Base-by-base conservation (phyloP, 1,140 invertebrate species). In the Dreissena rostriformis region DNA sequence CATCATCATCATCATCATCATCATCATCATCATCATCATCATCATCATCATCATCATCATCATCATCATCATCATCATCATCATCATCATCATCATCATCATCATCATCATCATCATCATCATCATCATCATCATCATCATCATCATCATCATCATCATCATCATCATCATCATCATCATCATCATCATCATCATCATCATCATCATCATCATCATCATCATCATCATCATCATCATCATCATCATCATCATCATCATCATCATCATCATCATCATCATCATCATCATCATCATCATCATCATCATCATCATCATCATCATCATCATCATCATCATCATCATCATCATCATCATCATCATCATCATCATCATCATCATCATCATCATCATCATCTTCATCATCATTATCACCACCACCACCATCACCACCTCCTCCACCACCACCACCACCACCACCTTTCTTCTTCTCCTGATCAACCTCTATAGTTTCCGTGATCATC, bases 401-500 rank as follows among this genome's bases (percentile, higher is more conserved):
- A 68, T 68, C 66, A 68, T 68, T 26, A 68, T 68, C 66, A 2
- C 19, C 26, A n/a, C 19, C 66, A n/a, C 15, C 26, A 68, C 1
- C 66, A 68, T 68, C 66, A 68, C 66, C 26, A 68, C 66, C 24
- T 68, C 66, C 66, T 68, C 17, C 66, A n/a, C 28, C 66, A 68
- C 24, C 26, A 68, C n/a, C 55, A 57, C 55, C 55, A 57, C n/a
- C n/a, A n/a, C n/a, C n/a, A n/a, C n/a, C n/a, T n/a, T n/a, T n/a
- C n/a, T n/a, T n/a, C n/a, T n/a, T n/a, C n/a, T n/a, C n/a, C n/a
- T n/a, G n/a, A n/a, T n/a, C n/a, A n/a, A n/a, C n/a, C n/a, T n/a
- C n/a, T n/a, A n/a, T n/a, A n/a, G n/a, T n/a, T n/a, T n/a, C n/a
- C n/a, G n/a, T n/a, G n/a, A n/a, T n/a, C n/a, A n/a, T n/a, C n/a